Percentiles rank a stretch among this genome's conserved stretches.
Conservation (phyloP, 2,888 invertebrate species). For the Drosophila gaucha region DNA sequence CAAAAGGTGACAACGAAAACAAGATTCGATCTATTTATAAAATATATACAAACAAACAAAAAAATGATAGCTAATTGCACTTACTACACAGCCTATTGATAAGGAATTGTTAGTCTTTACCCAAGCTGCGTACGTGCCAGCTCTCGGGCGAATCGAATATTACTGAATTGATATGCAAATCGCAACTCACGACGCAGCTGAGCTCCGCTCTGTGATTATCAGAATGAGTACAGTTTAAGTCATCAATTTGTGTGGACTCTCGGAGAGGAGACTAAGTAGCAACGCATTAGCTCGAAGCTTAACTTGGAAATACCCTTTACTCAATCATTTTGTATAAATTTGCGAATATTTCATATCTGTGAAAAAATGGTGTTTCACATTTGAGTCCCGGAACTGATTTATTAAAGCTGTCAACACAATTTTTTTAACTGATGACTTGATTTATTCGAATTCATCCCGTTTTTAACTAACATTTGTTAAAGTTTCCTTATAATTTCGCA, state of each 20-base stretch:
- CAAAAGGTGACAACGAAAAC: constrained; percentile 22
- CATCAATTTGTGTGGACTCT: neutral
- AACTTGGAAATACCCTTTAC: constrained; percentile 31
- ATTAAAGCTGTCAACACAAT: neutral
- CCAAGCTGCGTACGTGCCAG: constrained; percentile 14
- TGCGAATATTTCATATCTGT: neutral
- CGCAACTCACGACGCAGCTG: constrained; percentile 28
- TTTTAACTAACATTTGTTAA: too few relatives aligned
- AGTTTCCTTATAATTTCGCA: too few relatives aligned
- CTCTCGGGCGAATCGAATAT: constrained; percentile 38
- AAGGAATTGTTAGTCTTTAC: constrained; percentile 41
- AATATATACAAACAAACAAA: constrained; percentile 4
- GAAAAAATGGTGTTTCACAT: neutral
- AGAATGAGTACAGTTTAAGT: constrained; percentile 23
- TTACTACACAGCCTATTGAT: constrained; percentile 50
- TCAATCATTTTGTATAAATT: neutral
- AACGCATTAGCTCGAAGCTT: neutral
- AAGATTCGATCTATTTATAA: constrained; percentile 15
- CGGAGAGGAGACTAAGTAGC: constrained; percentile 4
- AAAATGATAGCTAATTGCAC: constrained; percentile 35
- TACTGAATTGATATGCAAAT: constrained; percentile 47
- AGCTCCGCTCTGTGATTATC: constrained; percentile 51
- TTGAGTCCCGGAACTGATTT: too few relatives aligned
- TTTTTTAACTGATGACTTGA: neutral
- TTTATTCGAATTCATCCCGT: neutral